Conservation (phyloP, 2,113 vertebrate genomes). For the Muntiacus reevesi region DNA sequence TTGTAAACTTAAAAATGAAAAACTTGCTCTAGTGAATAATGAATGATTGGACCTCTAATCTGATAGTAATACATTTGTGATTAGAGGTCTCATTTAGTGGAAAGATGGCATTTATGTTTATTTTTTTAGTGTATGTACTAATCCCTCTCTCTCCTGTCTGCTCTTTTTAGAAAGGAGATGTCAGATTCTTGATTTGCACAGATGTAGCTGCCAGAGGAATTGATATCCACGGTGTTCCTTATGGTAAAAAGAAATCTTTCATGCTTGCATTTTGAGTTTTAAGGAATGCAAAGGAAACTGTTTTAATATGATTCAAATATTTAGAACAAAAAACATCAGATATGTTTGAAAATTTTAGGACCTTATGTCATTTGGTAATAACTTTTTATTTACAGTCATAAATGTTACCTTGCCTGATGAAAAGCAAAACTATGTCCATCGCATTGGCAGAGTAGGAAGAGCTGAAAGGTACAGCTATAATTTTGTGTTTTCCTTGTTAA, state of each 20-base stretch:
- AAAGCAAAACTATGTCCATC: conserved; percentile 98
- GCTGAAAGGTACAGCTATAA: conserved; percentile 89
- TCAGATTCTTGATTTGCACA: conserved; percentile 95
- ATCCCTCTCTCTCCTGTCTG: neutral
- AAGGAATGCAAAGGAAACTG: neutral
- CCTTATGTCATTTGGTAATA: neutral
- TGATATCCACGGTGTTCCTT: conserved; percentile 94
- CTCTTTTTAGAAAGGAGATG: conserved; percentile 89
- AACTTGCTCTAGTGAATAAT: neutral
- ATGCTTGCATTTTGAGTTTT: neutral
- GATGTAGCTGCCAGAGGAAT: conserved; percentile 98
- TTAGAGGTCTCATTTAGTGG: neutral
- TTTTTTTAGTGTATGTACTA: neutral
- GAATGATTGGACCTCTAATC: neutral
- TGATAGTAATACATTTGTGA: neutral
- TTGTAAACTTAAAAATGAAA: neutral
- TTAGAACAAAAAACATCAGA: neutral
- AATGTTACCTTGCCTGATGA: conserved; percentile 98
- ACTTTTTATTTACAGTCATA: conserved; percentile 85
- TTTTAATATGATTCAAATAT: neutral
- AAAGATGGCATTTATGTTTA: neutral
- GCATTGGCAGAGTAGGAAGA: conserved; percentile 96
- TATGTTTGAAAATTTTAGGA: neutral
- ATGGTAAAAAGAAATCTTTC: conserved; percentile 83
- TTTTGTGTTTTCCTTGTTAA: neutral